Conservation (phyloP, 2,113 vertebrate species). For the Acanthisitta chloris region DNA sequence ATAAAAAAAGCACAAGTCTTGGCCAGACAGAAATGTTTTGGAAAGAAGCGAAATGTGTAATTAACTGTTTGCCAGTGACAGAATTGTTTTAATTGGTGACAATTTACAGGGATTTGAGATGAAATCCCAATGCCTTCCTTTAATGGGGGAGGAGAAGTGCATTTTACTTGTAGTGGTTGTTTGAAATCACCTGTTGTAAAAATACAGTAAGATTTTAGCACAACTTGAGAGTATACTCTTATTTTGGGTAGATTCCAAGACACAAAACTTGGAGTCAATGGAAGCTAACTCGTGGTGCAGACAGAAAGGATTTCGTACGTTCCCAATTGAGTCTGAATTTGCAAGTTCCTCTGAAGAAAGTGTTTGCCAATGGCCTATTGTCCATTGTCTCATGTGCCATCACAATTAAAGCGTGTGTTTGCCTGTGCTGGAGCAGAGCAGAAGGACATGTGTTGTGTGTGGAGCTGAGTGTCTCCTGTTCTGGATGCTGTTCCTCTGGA, state of each 20-base stretch:
- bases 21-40: neutral
- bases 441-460: neutral
- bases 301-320: neutral
- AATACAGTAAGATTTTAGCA: neutral
- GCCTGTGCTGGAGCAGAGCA: neutral
- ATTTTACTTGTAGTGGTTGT: neutral
- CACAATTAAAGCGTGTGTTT: neutral
- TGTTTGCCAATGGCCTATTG: neutral
- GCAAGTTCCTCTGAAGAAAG: neutral
- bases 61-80: neutral
- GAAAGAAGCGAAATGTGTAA: neutral
- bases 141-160: neutral
- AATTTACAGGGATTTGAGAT: neutral
- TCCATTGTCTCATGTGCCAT: neutral
- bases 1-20: neutral
- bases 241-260: neutral
- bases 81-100: neutral
- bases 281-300: neutral
- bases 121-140: neutral
- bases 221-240: neutral
- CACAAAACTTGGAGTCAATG: neutral
- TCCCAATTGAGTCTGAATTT: neutral
- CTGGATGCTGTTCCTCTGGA: neutral
- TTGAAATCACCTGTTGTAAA: neutral
- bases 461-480: neutral